phyloP scores from a whole-genome alignment of 1,140 invertebrate genomes.

The Probaryconus sp. region DNA sequence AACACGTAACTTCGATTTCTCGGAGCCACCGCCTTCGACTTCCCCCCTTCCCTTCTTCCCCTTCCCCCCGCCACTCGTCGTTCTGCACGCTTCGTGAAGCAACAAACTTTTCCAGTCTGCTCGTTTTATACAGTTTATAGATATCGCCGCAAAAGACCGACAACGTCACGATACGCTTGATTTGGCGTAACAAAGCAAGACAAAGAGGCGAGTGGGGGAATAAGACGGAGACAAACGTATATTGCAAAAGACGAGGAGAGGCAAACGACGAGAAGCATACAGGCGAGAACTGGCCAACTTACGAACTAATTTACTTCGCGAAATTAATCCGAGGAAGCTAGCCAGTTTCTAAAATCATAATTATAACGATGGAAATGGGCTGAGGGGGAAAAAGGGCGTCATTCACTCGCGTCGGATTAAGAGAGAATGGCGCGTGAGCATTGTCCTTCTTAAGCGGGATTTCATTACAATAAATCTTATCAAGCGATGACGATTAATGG shows the following conservation, averaged over 20 bases:
- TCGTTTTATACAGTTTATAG: conserved; percentile 34
- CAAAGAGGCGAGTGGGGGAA: conserved; percentile 1
- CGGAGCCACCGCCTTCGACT: not conserved
- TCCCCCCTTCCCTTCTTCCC: conserved; percentile 1
- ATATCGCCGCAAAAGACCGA: conserved; percentile 35
- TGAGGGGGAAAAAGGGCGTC: conserved; percentile 2
- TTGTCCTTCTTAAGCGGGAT: conserved; percentile 47
- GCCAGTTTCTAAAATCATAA: conserved; percentile 64
- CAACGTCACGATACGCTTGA: conserved; percentile 48
- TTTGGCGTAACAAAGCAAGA: conserved; percentile 50
- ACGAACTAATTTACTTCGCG: conserved; percentile 62
- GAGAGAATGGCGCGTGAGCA: conserved; percentile 46
- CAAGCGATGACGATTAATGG: conserved; percentile 37
- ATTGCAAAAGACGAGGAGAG: no score
- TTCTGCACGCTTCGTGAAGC: not conserved
- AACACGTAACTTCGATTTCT: conserved; percentile 20
- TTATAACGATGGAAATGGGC: conserved; percentile 51
- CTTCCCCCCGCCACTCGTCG: not conserved
- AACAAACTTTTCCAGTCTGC: conserved; percentile 19
- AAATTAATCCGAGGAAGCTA: conserved; percentile 61
- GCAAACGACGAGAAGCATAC: not conserved
- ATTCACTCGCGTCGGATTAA: conserved; percentile 54
- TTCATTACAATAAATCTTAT: conserved; percentile 67
- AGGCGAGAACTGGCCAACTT: conserved; percentile 58
- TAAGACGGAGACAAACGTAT: not conserved